phyloP scores from a whole-genome alignment of 2,888 invertebrate species.

The Vesta saturnalis region DNA sequence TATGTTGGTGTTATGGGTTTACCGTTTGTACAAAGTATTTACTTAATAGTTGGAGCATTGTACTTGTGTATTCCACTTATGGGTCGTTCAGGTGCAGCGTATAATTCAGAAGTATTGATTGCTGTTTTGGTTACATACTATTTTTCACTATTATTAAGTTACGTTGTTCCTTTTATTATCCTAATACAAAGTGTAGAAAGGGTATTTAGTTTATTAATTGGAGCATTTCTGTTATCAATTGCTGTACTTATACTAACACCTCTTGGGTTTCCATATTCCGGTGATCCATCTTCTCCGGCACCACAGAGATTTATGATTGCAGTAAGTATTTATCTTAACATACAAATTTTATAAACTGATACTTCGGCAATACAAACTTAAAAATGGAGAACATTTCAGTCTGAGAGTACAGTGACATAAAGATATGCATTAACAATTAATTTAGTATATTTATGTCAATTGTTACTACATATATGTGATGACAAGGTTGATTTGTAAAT shows the following conservation, averaged over 20 bases:
- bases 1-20: slow-evolving; percentile 67
- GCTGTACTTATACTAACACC: slow-evolving; percentile 72
- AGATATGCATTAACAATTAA: no score
- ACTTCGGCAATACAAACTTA: no score
- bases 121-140: slow-evolving; percentile 64
- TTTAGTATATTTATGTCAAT: no score
- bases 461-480: no score
- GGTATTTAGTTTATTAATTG: slow-evolving; percentile 65
- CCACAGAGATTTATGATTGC: slow-evolving; percentile 81
- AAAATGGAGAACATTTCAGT: no score
- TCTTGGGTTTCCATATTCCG: slow-evolving; percentile 79
- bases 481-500: no score
- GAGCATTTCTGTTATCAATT: slow-evolving; percentile 66
- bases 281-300: slow-evolving; percentile 68
- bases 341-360: no score
- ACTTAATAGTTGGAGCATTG: slow-evolving; percentile 75
- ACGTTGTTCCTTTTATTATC: slow-evolving; percentile 62
- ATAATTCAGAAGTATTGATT: slow-evolving; percentile 76
- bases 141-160: slow-evolving; percentile 63
- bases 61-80: slow-evolving; percentile 82
- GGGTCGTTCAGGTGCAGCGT: slow-evolving; percentile 78
- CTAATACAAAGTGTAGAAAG: slow-evolving; percentile 63
- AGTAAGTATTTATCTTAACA: no score
- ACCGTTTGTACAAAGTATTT: slow-evolving; percentile 75
- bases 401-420: no score